Evolutionary conservation across 1,140 invertebrate species (phyloP), one percentile per base, ranked within the genome.

Genomic region (Metopolophium dirhodum): DNA sequence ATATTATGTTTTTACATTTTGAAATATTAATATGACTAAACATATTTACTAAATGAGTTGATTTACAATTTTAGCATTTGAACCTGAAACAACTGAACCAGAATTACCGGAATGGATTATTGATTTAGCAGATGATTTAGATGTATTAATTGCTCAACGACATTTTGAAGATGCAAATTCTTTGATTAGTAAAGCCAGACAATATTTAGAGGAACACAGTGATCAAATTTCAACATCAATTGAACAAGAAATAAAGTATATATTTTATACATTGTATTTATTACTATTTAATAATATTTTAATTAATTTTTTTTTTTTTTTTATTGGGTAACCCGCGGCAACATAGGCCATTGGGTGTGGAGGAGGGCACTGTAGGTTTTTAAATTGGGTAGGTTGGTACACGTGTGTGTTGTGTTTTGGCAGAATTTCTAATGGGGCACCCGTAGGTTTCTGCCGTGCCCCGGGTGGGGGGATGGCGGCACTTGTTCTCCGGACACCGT

Each of bases 71-170:
- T 54, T 94, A 95, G 96, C 95, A 45, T 95, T 95, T 94, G 95
- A 96, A 93, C 95, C 95, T 94, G 95, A 96, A 92, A 94, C 95
- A 8, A 95, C 90, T 37, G 93, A 94, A 87, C 51, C 45, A 82
- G 90, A 82, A 82, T 92, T 97, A 51, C 98, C 98, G 1, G 98
- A 99, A 94, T 99, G 99, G 99, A 95, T 99, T 51, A 95, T 97
- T 93, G 99, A 99, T 95, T 96, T 99, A 0, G 97, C 98, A 37
- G 99, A 99, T 95, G 99, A 99, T 95, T 96, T 99, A 45, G 99
- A 99, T 96, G 99, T 99, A 35, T 97, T 97, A 94, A 98, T 99
- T 94, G 99, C 99, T n/a, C 98, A 99, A 95, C 96, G 99, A 94
- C 98, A 99, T 95, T 99, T 99, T 95, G 98, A 99, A 95, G 98